Base-by-base conservation (phyloP, 2,113 vertebrate species). In the Chiloscyllium plagiosum region DNA sequence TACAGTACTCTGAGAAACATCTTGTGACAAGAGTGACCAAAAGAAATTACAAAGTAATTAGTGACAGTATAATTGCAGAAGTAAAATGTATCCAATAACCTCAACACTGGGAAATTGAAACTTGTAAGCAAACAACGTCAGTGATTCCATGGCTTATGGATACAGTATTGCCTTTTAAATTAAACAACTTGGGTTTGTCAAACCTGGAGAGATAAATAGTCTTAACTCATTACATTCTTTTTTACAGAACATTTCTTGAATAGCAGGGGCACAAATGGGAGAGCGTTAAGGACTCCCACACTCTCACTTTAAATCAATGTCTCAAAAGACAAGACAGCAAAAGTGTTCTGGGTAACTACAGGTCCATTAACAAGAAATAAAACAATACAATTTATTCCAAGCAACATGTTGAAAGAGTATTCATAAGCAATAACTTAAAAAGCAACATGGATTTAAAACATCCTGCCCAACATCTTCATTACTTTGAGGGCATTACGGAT, bases 1-100 rank as follows among this genome's bases (percentile, higher is more conserved):
- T 56, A 47, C 42, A 47, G 42, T 47, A 50, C 68, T 95, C 69
- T 72, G 7, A 69, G 24, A 94, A 72, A 94, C 68, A 50, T 29
- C 65, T 26, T 0, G 7, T 56, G 66, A 95, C 26, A 56, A 61
- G 26, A 56, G 52, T 19, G 37, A 70, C 33, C 3, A 70, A 52
- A 61, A 95, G 20, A 94, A 72, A 95, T 47, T 70, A 52, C 68
- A 90, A 89, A 90, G 56, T 61, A 90, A 61, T 83, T 83, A 5
- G 37, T 6, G 5, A 56, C 13, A 33, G 52, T 65, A 72, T 33
- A 76, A 50, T 26, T 76, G 37, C 20, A 52, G 42, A 72, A 94
- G 13, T 47, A 94, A 61, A 76, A 94, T 33, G 65, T 94, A 69
- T 6, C 37, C 22, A 69, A 42, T 2, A 69, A 52, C 12, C 47